These are phyloP conservation scores for Lithophane ornitopus DNA, from an alignment of 2,888 invertebrate species.

Conservation along the genomic window DNA sequence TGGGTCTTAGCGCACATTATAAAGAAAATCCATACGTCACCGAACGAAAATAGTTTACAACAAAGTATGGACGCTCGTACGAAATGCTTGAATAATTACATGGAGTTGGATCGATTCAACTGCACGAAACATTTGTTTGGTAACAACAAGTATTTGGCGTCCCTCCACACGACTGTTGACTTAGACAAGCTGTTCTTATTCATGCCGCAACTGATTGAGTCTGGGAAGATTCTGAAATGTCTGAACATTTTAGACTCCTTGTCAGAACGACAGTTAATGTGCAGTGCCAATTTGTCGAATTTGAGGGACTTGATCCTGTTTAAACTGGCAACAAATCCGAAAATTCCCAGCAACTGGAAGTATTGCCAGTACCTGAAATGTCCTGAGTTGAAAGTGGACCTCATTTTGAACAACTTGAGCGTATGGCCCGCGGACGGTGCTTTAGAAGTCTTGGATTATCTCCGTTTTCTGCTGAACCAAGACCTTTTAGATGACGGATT, in stretches of 20 bases:
- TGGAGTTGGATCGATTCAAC: constrained; percentile 90
- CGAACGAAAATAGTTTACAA: constrained; percentile 85
- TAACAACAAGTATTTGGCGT: constrained; percentile 91
- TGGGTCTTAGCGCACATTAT: constrained; percentile 93
- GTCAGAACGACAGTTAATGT: constrained; percentile 89
- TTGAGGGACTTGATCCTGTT: constrained; percentile 91
- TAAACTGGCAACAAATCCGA: constrained; percentile 89
- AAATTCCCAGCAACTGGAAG: constrained; percentile 86
- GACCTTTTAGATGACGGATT: constrained; percentile 84
- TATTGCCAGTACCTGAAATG: constrained; percentile 89
- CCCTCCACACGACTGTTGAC: constrained; percentile 90
- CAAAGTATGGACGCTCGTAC: constrained; percentile 90
- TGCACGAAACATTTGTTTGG: constrained; percentile 89
- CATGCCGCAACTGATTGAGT: constrained; percentile 85
- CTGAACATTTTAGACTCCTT: constrained; percentile 90
- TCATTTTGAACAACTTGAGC: constrained; percentile 89
- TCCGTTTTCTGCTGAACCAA: constrained; percentile 84
- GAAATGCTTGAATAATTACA: constrained; percentile 91
- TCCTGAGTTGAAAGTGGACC: constrained; percentile 86
- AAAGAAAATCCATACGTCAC: constrained; percentile 91
- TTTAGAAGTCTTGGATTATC: constrained; percentile 86
- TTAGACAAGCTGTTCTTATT: constrained; percentile 87
- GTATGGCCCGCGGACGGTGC: constrained; percentile 91
- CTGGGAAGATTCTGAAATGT: constrained; percentile 87
- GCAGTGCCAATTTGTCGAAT: constrained; percentile 88